phyloP scores from a whole-genome alignment of 2,113 vertebrate genomes.

The Egretta garzetta region DNA sequence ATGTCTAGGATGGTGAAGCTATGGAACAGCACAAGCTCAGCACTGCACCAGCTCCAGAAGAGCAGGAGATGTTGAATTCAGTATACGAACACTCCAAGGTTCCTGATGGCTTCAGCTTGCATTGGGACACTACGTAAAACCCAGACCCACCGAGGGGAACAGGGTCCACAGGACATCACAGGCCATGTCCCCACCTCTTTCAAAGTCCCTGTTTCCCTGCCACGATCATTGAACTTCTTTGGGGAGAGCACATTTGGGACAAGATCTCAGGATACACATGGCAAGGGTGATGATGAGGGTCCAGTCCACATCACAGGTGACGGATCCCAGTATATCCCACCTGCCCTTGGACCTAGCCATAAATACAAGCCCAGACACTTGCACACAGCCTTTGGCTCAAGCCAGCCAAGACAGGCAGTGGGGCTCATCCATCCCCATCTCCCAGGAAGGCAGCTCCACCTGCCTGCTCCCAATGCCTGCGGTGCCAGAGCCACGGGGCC shows the following conservation, averaged over 20 bases:
- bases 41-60: background rate
- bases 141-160: background rate
- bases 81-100: background rate
- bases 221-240: rapidly evolving
- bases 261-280: background rate
- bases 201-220: background rate
- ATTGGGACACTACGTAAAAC: background rate
- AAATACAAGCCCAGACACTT: background rate
- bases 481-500: background rate
- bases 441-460: background rate
- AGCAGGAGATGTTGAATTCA: background rate
- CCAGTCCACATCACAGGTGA: background rate
- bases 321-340: background rate
- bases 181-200: background rate
- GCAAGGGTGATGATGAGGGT: background rate
- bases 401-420: background rate
- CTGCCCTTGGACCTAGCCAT: background rate
- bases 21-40: background rate
- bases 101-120: background rate
- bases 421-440: background rate
- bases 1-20: background rate
- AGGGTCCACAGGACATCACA: background rate
- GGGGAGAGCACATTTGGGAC: background rate
- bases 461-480: background rate
- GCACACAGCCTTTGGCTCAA: background rate